Conservation (phyloP, 2,888 invertebrate genomes). For the Ennomos fuscantarius region DNA sequence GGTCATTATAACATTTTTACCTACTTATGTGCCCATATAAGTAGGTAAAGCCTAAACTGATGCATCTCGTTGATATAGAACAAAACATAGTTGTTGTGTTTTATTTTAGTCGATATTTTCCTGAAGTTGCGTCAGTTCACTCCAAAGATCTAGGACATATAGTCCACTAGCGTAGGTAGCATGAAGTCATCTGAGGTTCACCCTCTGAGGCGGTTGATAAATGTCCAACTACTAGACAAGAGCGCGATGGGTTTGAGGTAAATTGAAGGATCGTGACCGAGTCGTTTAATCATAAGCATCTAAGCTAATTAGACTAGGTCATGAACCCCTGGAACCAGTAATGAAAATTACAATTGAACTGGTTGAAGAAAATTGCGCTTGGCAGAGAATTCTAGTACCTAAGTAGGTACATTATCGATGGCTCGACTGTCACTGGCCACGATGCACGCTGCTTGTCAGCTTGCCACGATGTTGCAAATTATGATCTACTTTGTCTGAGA, state of each 20-base stretch:
- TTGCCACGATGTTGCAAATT: slow-evolving; percentile 45
- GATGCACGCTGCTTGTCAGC: slow-evolving; percentile 43
- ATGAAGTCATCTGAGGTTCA: slow-evolving; percentile 45
- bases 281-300: slow-evolving; percentile 82
- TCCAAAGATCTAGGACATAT: too few relatives aligned
- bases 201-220: slow-evolving; percentile 56
- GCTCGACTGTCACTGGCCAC: slow-evolving; percentile 53
- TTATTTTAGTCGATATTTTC: too few relatives aligned
- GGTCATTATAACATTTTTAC: too few relatives aligned
- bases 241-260: slow-evolving; percentile 75
- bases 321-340: slow-evolving; percentile 77
- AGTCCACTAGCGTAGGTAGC: slow-evolving; percentile 39
- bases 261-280: slow-evolving; percentile 80
- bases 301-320: slow-evolving; percentile 82
- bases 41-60: too few relatives aligned
- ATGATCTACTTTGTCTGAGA: slow-evolving; percentile 43
- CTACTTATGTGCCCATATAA: too few relatives aligned
- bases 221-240: slow-evolving; percentile 72
- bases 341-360: slow-evolving; percentile 82
- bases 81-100: too few relatives aligned
- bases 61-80: too few relatives aligned
- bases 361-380: slow-evolving; percentile 77
- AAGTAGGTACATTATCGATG: slow-evolving; percentile 51
- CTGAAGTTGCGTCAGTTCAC: too few relatives aligned
- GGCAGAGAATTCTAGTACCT: slow-evolving; percentile 67